Conservation (phyloP, 2,797 vertebrate species). For the Cynopterus sphinx region DNA sequence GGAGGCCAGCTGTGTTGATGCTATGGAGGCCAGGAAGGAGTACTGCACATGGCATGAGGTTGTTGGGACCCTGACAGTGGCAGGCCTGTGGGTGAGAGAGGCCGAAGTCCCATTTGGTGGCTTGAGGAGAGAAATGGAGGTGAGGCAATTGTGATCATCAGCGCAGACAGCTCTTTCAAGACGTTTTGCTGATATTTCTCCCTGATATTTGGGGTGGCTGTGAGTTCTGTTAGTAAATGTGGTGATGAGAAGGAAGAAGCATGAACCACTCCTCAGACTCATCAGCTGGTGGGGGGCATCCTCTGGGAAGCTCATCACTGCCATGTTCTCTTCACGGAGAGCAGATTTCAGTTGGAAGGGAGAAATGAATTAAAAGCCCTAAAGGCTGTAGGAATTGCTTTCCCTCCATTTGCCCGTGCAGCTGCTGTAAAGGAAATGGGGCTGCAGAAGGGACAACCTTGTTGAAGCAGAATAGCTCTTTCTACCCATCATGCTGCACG, state of each 20-base stretch:
- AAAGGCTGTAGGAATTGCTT: not conserved
- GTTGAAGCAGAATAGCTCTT: not conserved
- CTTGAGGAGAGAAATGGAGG: not conserved
- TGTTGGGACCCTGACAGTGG: not conserved
- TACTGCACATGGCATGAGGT: fast-evolving
- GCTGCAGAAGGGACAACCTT: not conserved
- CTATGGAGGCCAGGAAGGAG: not conserved
- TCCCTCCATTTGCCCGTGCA: not conserved
- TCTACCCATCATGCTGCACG: not conserved
- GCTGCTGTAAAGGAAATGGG: not conserved
- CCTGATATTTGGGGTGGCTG: not conserved
- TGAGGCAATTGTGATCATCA: not conserved
- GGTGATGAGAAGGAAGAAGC: not conserved
- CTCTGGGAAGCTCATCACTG: not conserved
- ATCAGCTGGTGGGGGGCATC: fast-evolving
- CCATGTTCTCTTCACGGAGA: not conserved
- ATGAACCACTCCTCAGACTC: fast-evolving
- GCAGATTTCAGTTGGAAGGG: not conserved
- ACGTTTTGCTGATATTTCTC: not conserved
- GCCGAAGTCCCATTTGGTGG: not conserved
- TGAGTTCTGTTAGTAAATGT: not conserved
- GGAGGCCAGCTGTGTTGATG: fast-evolving
- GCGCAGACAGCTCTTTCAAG: not conserved
- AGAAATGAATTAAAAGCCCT: not conserved
- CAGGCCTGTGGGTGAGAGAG: not conserved